phyloP scores from a whole-genome alignment of 2,113 vertebrate species.

The Atractosteus spatula region DNA sequence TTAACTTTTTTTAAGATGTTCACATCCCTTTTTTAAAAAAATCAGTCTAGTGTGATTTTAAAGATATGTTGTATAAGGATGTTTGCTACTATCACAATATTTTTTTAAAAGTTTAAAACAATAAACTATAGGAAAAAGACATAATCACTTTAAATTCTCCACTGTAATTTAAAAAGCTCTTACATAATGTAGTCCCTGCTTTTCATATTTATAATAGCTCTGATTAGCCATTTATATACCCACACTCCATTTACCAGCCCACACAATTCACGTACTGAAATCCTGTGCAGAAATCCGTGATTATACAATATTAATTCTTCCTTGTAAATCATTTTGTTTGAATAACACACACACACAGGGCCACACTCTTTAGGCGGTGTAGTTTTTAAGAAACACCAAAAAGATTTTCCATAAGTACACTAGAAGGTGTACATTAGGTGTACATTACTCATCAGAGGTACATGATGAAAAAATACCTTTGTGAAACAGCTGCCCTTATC shows the following conservation, averaged over 20 bases:
- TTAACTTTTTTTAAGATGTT: no score
- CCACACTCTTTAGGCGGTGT: not conserved
- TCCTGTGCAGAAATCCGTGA: not conserved
- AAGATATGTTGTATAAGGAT: no score
- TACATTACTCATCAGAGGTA: not conserved
- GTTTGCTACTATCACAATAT: no score
- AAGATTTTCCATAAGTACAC: not conserved
- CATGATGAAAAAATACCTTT: not conserved
- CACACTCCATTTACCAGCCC: not conserved
- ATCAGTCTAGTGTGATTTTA: no score
- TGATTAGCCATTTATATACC: not conserved
- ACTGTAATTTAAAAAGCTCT: no score
- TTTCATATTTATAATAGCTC: no score
- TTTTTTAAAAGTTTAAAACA: no score
- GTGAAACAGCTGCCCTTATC: constrained; percentile 41
- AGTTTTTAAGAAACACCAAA: not conserved
- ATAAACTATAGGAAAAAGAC: no score
- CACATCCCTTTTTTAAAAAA: no score
- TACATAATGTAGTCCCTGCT: no score
- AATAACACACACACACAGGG: not conserved
- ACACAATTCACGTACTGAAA: not conserved
- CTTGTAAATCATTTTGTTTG: not conserved
- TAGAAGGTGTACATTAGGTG: not conserved
- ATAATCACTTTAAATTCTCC: no score
- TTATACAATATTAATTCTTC: not conserved